Base-by-base conservation (phyloP, 2,888 invertebrate species). In the Acrobasis suavella region DNA sequence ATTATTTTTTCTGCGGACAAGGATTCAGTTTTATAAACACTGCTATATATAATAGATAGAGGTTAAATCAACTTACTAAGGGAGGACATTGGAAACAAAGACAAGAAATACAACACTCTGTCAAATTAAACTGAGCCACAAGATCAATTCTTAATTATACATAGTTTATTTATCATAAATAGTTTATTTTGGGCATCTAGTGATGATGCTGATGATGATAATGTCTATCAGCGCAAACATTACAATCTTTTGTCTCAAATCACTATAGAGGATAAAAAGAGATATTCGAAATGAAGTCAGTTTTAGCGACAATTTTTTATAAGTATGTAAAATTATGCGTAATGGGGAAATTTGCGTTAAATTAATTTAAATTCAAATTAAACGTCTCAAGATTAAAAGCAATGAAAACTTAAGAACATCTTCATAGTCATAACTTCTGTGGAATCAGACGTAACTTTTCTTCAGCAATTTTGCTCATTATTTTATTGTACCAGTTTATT, bases 1-100 rank as follows among this genome's bases (percentile, higher is more conserved):
- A 96, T 94, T 64, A 93, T 82, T 1, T 86, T 77, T 70, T 94
- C 93, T 56, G 17, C 0, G 14, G 46, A n/a, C 5, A 46, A 46
- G 10, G 3, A n/a, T 46, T n/a, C 46, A 46, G 32, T 5, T 32
- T 32, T 32, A 32, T 6, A 32, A 32, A 32, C 32, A 7, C 32
- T 8, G 5, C 32, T 32, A 32, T 32, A 32, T 32, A 32, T 32
- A 32, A 32, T 6, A 32, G 5, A 46, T n/a, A 42, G 12, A 10
- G 14, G 42, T 42, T 14, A 46, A 93, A 82, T 65, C 72, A 68
- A 65, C 32, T 32, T 32, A 7, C 32, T 32, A 32, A 32, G 32
- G 8, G 32, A 32, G 32, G 22, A 2, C 22, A n/a, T n/a, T n/a
- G n/a, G 22, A 22, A 22, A 22, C 22, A 22, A 2, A 22, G 22